Conservation (phyloP, 1,140 invertebrate species). For the Aporrectodea caliginosa region DNA sequence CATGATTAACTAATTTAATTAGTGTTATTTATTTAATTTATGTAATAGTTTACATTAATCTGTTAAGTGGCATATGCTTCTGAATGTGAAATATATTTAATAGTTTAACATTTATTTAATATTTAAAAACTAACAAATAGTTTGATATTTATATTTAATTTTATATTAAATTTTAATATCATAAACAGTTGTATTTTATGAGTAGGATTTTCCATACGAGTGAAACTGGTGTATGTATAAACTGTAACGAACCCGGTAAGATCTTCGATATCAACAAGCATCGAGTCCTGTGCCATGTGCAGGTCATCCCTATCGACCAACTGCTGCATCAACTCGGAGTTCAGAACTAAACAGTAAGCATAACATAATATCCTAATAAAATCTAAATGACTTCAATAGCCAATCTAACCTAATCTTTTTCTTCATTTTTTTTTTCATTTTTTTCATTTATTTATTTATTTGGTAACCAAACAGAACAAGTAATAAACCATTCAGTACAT, state of each 20-base stretch:
- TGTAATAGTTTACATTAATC: background rate
- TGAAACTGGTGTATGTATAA: background rate
- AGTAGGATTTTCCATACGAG: background rate
- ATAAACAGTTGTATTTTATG: background rate
- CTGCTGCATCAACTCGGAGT: constrained; percentile 80
- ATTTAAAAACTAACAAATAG: no score
- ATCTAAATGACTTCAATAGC: no score
- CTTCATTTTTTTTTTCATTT: no score
- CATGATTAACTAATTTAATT: background rate
- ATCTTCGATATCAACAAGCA: constrained; percentile 94
- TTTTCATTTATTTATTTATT: no score
- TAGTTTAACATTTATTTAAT: no score
- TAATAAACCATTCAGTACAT: no score
- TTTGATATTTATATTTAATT: background rate
- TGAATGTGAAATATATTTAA: background rate
- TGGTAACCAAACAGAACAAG: no score
- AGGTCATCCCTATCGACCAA: constrained; percentile 85
- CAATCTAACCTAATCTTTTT: no score
- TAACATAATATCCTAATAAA: no score
- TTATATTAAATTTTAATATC: background rate
- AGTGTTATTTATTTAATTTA: background rate
- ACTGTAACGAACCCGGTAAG: constrained; percentile 69
- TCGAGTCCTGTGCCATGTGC: constrained; percentile 95
- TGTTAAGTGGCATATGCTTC: background rate
- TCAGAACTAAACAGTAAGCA: constrained; percentile 61